Conservation (phyloP, 2,113 vertebrate species). For the Phainopepla nitens region DNA sequence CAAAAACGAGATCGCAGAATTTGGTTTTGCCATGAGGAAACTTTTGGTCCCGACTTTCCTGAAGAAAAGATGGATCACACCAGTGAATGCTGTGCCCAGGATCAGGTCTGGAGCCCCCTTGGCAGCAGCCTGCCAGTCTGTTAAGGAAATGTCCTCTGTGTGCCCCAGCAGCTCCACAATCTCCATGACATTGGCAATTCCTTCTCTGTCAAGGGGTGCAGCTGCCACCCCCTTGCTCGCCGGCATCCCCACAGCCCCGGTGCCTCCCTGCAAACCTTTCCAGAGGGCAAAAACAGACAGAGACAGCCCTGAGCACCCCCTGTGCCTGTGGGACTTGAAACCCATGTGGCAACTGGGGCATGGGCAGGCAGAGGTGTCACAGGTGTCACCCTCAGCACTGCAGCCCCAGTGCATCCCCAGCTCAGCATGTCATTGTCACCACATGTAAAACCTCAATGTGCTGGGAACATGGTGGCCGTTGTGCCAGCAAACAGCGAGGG, state of each 20-base stretch:
- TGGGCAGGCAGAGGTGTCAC: neutral
- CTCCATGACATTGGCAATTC: neutral
- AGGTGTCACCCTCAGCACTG: neutral
- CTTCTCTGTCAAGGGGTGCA: neutral
- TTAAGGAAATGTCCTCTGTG: neutral
- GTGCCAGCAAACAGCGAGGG: neutral
- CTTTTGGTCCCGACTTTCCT: neutral
- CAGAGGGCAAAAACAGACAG: neutral
- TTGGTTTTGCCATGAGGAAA: constrained; percentile 40
- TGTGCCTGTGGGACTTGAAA: too few relatives aligned
- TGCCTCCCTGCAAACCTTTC: neutral
- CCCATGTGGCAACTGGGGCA: neutral
- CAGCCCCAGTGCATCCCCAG: neutral
- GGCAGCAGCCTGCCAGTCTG: neutral
- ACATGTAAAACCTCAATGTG: accelerated
- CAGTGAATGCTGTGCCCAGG: neutral
- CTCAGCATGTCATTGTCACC: neutral
- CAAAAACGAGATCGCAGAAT: constrained; percentile 69
- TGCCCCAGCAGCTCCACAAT: neutral
- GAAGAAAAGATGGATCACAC: neutral
- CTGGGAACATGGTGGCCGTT: accelerated
- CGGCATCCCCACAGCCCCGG: accelerated
- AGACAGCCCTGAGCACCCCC: neutral
- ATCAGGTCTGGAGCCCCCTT: neutral
- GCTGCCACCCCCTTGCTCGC: too few relatives aligned